Evolutionary conservation across 2,113 vertebrate species (phyloP).

Genomic region (Hemicordylus capensis): DNA sequence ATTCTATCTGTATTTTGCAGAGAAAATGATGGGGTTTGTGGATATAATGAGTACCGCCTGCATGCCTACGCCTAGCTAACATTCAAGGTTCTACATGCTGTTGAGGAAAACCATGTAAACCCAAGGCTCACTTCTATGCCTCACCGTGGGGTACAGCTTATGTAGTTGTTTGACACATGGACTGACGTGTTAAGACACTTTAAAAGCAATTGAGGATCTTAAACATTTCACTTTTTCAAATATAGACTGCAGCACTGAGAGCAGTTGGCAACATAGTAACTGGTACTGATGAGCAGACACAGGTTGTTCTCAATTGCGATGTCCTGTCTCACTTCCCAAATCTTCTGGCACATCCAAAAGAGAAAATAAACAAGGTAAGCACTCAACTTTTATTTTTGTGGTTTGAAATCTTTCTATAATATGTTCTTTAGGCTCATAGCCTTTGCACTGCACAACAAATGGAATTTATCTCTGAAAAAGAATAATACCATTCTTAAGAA

Average conservation of each 20-base stretch:
- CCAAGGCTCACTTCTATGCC: neutral
- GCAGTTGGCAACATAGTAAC: conserved; percentile 99
- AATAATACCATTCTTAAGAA: neutral
- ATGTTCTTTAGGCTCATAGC: neutral
- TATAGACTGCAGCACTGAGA: conserved; percentile 94
- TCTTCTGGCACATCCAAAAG: conserved; percentile 97
- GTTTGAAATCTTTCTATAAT: conserved; percentile 4
- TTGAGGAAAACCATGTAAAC: neutral
- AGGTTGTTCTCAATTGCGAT: conserved; percentile 99
- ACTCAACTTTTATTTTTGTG: neutral
- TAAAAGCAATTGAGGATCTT: neutral
- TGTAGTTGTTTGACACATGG: neutral
- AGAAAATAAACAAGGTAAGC: conserved; percentile 98
- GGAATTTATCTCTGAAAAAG: neutral
- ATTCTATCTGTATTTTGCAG: no score
- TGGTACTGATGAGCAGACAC: conserved; percentile 97
- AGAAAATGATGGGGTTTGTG: neutral
- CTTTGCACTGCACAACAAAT: neutral
- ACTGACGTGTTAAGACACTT: neutral
- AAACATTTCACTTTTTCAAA: conserved; percentile 13
- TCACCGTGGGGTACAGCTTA: neutral
- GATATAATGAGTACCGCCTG: neutral
- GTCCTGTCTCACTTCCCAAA: conserved; percentile 97
- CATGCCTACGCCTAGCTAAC: neutral
- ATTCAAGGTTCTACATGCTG: neutral